Percentiles rank a stretch among this genome's conserved stretches.
Evolutionary conservation across 2,888 invertebrate species (phyloP).

Genomic region (Drosophila incognita): DNA sequence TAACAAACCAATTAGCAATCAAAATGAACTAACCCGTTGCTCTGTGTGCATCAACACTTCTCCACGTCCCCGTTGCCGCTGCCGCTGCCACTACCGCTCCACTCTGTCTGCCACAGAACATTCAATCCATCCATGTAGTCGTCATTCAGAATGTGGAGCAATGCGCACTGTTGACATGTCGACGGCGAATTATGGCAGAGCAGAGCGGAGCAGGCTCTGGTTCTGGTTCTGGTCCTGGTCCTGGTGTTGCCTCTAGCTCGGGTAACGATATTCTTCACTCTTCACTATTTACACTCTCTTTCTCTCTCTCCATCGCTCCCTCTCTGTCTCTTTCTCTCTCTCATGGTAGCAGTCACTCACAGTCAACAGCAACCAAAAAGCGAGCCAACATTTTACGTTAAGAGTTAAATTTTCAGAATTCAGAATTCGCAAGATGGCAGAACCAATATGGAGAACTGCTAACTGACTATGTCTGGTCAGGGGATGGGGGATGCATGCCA

Average conservation of each 20-base stretch:
- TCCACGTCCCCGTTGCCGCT: not conserved
- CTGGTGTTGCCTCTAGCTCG: slow-evolving; percentile 7
- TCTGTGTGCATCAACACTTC: slow-evolving; percentile 28
- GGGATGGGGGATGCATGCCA: slow-evolving; percentile 32
- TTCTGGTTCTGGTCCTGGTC: not conserved
- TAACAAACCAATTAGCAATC: slow-evolving; percentile 84
- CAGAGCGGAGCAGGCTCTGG: slow-evolving; percentile 27
- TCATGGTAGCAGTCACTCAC: slow-evolving; percentile 16
- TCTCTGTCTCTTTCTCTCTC: too few species aligned
- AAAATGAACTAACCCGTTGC: slow-evolving; percentile 82
- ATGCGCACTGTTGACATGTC: slow-evolving; percentile 74
- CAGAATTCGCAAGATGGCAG: slow-evolving; percentile 74
- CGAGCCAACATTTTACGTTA: slow-evolving; percentile 66
- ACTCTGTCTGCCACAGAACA: slow-evolving; percentile 19
- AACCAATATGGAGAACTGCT: slow-evolving; percentile 35
- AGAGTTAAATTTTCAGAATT: slow-evolving; percentile 78
- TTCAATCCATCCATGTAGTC: slow-evolving; percentile 33
- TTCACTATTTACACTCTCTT: not conserved
- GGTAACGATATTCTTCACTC: not conserved
- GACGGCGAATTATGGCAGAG: slow-evolving; percentile 77
- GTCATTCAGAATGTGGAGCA: slow-evolving; percentile 60
- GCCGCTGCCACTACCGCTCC: not conserved
- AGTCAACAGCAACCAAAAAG: slow-evolving; percentile 63
- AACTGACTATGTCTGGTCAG: slow-evolving; percentile 12
- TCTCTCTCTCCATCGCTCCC: not conserved